Conservation (phyloP, 2,888 invertebrate species). For the Napeogenes sylphis region DNA sequence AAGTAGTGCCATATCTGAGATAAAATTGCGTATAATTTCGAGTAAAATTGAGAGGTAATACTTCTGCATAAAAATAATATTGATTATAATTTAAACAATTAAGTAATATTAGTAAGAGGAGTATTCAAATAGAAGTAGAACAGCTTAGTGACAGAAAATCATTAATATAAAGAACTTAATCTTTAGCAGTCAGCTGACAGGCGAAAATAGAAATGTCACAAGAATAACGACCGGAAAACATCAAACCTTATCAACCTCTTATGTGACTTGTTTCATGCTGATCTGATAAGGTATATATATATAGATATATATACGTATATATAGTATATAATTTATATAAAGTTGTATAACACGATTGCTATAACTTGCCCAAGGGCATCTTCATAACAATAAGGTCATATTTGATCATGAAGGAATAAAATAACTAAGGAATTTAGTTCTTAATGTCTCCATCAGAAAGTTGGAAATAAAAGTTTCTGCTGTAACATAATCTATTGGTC, state of each 20-base stretch:
- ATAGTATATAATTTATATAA: too few relatives aligned
- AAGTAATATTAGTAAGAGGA: too few relatives aligned
- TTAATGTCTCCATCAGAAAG: background rate
- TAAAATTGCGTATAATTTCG: too few relatives aligned
- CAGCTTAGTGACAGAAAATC: background rate
- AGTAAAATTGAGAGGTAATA: too few relatives aligned
- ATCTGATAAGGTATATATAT: conserved; percentile 14
- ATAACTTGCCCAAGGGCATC: too few relatives aligned
- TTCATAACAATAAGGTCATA: too few relatives aligned
- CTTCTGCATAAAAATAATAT: too few relatives aligned
- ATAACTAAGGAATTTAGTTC: background rate
- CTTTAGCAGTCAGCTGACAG: conserved; percentile 18
- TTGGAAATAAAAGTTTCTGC: background rate
- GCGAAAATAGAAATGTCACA: conserved; percentile 18
- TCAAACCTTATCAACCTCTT: conserved; percentile 17
- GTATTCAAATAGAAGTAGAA: too few relatives aligned
- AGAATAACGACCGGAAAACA: conserved; percentile 25
- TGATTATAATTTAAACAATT: too few relatives aligned
- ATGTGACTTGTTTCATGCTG: conserved; percentile 13
- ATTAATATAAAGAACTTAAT: background rate
- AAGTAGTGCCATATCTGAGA: too few relatives aligned
- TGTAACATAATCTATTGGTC: background rate
- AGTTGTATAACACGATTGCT: background rate
- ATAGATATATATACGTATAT: background rate
- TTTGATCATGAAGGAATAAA: too few relatives aligned